Conservation (phyloP, 2,888 invertebrate species). For the Drosophila leonis region DNA sequence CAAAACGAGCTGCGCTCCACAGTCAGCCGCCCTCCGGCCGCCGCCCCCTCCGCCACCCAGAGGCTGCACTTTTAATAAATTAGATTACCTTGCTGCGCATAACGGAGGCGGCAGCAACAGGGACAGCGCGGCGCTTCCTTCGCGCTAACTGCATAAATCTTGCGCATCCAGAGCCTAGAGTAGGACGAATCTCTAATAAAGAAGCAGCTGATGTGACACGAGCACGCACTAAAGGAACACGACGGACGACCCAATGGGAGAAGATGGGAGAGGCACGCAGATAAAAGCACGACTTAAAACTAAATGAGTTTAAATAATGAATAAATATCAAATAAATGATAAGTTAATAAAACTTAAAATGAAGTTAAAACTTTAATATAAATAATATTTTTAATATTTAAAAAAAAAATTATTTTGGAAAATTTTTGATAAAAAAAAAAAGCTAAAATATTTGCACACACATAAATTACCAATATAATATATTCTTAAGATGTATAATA, state of each 20-base stretch:
- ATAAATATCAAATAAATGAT: background rate
- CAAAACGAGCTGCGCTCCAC: slow-evolving; percentile 70
- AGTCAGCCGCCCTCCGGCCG: slow-evolving; percentile 10
- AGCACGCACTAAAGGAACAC: slow-evolving; percentile 3
- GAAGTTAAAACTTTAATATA: background rate
- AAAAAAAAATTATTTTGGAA: no score
- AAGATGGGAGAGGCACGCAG: background rate
- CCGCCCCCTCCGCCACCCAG: slow-evolving; percentile 20
- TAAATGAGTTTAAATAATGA: background rate
- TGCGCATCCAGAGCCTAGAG: slow-evolving; percentile 12
- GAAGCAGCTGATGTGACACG: slow-evolving; percentile 6
- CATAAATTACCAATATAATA: no score
- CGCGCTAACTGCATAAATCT: slow-evolving; percentile 77
- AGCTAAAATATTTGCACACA: no score
- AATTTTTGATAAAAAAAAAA: no score
- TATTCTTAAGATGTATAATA: no score
- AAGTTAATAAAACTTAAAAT: background rate
- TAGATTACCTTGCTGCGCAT: slow-evolving; percentile 64
- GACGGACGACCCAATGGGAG: background rate
- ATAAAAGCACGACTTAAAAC: background rate
- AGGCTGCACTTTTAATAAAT: slow-evolving; percentile 79
- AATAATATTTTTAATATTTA: background rate
- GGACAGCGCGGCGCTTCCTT: slow-evolving; percentile 58
- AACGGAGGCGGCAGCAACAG: slow-evolving; percentile 28
- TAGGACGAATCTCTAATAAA: slow-evolving; percentile 17